Percentiles rank a stretch among this genome's conserved stretches.
Evolutionary conservation across 2,113 vertebrate species (phyloP).

Genomic region (Laterallus jamaicensis): DNA sequence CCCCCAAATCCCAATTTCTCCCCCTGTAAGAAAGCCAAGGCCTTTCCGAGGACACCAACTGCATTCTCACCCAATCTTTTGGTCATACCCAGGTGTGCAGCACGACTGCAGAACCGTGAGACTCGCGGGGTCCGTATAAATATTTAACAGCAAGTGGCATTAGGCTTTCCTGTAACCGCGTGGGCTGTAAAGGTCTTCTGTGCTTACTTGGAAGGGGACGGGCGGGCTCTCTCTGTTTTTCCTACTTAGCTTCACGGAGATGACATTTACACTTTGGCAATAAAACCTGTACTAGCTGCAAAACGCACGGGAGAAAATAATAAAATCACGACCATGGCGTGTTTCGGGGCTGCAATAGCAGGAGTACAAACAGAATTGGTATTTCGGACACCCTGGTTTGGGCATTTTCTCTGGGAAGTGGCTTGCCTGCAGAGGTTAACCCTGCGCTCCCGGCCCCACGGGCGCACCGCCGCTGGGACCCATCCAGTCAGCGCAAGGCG

Average conservation of each 20-base stretch:
- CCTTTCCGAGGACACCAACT: background rate
- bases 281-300: background rate
- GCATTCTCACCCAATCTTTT: background rate
- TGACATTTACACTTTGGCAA: slow-evolving; percentile 13
- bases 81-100: background rate
- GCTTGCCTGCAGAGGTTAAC: accelerated
- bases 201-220: background rate
- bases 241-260: background rate
- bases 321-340: background rate
- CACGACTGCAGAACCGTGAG: background rate
- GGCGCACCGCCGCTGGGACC: too few species aligned
- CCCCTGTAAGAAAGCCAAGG: background rate
- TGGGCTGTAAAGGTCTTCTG: background rate
- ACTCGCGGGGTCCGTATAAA: background rate
- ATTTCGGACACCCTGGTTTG: background rate
- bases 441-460: background rate
- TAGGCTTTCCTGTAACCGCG: background rate
- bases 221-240: background rate
- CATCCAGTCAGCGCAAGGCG: accelerated
- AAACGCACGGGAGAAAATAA: background rate
- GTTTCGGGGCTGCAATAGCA: background rate
- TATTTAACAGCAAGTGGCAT: background rate
- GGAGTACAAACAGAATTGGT: background rate
- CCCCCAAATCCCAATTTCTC: background rate
- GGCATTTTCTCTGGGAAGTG: background rate